Evolutionary conservation across 2,113 vertebrate genomes (phyloP).

Genomic region (Microcebus ravelobensis): DNA sequence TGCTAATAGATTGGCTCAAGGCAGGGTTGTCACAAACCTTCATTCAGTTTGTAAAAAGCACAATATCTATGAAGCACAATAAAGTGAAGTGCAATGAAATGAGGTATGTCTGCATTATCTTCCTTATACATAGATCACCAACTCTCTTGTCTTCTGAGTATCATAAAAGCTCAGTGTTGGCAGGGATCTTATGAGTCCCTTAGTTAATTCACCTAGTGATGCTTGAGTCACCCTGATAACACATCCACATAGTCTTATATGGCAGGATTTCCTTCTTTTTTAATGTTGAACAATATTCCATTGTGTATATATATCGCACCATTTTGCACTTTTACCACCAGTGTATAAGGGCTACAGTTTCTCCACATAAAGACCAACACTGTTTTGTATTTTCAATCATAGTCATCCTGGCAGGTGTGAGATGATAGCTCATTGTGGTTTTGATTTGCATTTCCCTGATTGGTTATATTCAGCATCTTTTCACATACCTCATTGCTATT

Average conservation of each 20-base stretch:
- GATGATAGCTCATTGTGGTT: background rate
- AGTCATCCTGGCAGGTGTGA: background rate
- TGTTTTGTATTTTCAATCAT: background rate
- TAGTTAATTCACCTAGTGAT: background rate
- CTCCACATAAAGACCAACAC: background rate
- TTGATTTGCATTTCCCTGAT: background rate
- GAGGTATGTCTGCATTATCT: background rate
- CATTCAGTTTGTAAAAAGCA: background rate
- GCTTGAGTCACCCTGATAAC: no score
- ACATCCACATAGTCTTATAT: background rate
- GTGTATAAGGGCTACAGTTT: background rate
- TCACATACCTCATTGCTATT: background rate
- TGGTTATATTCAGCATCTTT: background rate
- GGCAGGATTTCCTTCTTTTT: background rate
- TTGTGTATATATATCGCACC: background rate
- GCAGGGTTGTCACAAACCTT: background rate
- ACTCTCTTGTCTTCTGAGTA: background rate
- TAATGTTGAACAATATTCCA: background rate
- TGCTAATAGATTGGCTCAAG: background rate
- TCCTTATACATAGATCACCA: background rate
- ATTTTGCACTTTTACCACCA: background rate
- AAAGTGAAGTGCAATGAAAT: background rate
- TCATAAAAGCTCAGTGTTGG: background rate
- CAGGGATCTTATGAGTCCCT: background rate
- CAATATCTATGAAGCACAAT: background rate